These are phyloP conservation scores for Ctenoplectra terminalis DNA, from an alignment of 1,140 invertebrate species.

Conservation along the genomic window DNA sequence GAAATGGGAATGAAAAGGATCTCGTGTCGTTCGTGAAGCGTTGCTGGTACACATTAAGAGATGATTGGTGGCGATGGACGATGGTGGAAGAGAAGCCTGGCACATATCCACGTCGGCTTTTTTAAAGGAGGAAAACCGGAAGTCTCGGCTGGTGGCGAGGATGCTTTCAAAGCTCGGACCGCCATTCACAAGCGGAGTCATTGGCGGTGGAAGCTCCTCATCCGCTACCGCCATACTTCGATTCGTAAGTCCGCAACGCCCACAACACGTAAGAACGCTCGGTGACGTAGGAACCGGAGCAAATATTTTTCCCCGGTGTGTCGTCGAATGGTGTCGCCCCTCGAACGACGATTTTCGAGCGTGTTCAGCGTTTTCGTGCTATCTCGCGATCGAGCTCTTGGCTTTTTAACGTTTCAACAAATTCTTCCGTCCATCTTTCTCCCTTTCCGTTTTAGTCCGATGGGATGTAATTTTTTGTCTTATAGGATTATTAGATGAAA, in stretches of 20 bases:
- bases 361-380: background rate
- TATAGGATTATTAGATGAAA: too few relatives aligned
- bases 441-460: background rate
- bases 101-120: constrained; percentile 74
- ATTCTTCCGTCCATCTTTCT: background rate
- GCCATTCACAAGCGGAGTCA: constrained; percentile 72
- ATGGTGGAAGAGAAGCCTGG: constrained; percentile 57
- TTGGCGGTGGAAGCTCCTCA: constrained; percentile 77
- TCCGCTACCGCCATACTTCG: constrained; percentile 79
- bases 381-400: background rate
- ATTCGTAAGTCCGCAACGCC: constrained; percentile 78
- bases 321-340: background rate
- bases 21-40: constrained; percentile 12
- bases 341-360: background rate
- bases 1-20: background rate
- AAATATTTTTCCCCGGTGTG: background rate
- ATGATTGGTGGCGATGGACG: constrained; percentile 33
- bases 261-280: constrained; percentile 58
- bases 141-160: constrained; percentile 79
- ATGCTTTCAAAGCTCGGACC: constrained; percentile 76
- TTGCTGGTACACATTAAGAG: constrained; percentile 21
- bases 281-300: constrained; percentile 49
- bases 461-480: too few relatives aligned
- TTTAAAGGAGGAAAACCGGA: constrained; percentile 79
- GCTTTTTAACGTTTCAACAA: background rate